These are phyloP conservation scores for Huso huso DNA, from an alignment of 2,797 vertebrate species.

Conservation along the genomic window DNA sequence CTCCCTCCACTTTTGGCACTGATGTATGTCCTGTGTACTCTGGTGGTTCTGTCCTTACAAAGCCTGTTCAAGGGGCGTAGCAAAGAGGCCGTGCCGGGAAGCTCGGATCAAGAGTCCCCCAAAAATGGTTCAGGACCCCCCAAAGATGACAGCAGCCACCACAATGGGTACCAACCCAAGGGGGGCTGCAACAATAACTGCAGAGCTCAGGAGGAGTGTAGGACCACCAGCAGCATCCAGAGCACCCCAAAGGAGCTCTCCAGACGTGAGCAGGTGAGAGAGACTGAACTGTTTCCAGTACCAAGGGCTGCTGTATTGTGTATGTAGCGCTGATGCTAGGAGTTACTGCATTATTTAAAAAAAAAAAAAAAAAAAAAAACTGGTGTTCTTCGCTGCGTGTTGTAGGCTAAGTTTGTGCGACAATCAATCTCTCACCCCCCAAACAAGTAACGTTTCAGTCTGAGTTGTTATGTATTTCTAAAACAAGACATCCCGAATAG, in stretches of 20 bases:
- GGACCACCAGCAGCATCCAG: constrained; percentile 5
- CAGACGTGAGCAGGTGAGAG: constrained; percentile 41
- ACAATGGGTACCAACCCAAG: constrained; percentile 4
- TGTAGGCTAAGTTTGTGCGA: too few relatives aligned
- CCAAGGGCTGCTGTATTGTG: not conserved
- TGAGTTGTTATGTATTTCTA: too few relatives aligned
- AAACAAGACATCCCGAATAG: too few relatives aligned
- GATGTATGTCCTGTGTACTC: constrained; percentile 54
- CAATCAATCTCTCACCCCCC: too few relatives aligned
- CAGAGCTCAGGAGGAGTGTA: not conserved
- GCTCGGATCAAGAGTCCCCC: not conserved
- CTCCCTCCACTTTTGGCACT: constrained; percentile 11
- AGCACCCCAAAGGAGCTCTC: constrained; percentile 16
- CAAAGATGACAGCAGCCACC: not conserved
- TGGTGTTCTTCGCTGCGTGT: too few relatives aligned
- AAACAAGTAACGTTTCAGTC: too few relatives aligned
- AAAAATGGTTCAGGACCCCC: not conserved
- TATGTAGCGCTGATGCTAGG: too few relatives aligned
- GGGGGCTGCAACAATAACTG: not conserved
- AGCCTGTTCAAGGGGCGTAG: constrained; percentile 41
- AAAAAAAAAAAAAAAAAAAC: too few relatives aligned
- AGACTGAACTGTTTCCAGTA: not conserved
- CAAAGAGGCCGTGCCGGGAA: constrained; percentile 5
- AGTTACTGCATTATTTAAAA: too few relatives aligned
- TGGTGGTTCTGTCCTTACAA: constrained; percentile 49